Conservation (phyloP, 2,888 invertebrate genomes). For the Rhogogaster chlorosoma region DNA sequence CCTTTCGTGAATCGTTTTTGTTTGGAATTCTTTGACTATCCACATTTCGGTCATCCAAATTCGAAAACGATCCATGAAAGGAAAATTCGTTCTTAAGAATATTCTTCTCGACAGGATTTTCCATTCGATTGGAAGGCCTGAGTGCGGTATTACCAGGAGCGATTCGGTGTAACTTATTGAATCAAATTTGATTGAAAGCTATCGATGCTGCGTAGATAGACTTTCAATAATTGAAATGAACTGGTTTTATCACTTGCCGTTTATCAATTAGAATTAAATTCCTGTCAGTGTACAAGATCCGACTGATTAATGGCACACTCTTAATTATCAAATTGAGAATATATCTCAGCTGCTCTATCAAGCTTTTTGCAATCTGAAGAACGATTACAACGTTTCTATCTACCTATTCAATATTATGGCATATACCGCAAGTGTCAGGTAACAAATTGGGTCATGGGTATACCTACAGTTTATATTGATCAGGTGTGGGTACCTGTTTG, state of each 20-base stretch:
- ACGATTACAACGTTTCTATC: not conserved
- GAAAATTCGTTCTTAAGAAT: no score
- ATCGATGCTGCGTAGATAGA: not conserved
- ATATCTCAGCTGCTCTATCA: not conserved
- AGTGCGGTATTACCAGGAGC: not conserved
- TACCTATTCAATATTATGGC: not conserved
- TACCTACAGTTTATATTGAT: not conserved
- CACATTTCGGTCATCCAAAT: no score
- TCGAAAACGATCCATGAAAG: no score
- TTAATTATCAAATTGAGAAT: not conserved
- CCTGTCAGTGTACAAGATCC: not conserved
- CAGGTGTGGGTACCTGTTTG: not conserved
- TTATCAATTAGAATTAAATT: not conserved
- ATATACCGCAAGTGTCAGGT: not conserved
- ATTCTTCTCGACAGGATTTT: no score
- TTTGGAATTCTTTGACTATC: no score
- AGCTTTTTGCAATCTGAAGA: not conserved
- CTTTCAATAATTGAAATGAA: not conserved
- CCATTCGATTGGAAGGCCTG: not conserved
- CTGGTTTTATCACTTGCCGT: not conserved
- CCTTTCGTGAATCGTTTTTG: no score
- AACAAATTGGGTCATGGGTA: constrained; percentile 10
- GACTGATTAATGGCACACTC: not conserved
- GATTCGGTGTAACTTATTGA: not conserved
- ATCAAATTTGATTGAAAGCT: not conserved